Base-by-base conservation (phyloP, 2,797 vertebrate species). In the Anguilla anguilla region DNA sequence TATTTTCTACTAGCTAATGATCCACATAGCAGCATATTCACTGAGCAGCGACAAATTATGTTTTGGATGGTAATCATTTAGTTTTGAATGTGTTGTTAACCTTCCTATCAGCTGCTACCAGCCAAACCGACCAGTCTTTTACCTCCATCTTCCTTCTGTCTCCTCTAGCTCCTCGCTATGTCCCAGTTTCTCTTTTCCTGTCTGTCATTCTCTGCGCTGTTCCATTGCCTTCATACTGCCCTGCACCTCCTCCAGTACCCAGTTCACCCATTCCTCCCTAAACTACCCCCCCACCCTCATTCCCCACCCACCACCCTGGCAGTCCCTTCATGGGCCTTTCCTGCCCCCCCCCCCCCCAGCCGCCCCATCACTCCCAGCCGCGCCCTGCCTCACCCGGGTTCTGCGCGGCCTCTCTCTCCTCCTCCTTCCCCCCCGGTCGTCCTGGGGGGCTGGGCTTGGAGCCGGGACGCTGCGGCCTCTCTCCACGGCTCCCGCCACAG, bases 401-500 rank as follows among this genome's bases (percentile, higher is more conserved):
- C 84, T 88, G 88, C 31, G 55, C 39, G 17, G 11, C 39, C 85
- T 83, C 77, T 43, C 49, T 11, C 43, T 43, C 35, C 51, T 25
- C 17, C 46, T 15, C 61, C 61, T 69, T 9, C 64, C 9, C 64
- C 64, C 7, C 25, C 25, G 6, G 4, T 7, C 25, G 5, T n/a
- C 28, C 53, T 49, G 28, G 46, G 74, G 31, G 77, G 55, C 46
- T 2, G 31, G 43, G 39, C 11, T 25, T 15, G 19, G 88, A 84
- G 88, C 72, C 39, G 13, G 77, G 25, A 49, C 35, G 88, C 79
- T 51, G 81, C 61, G 46, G 49, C 87, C 84, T 89, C 86, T 88
- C 84, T 55, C 84, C 87, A 31, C 59, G 17, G 61, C 46, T 86
- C 59, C 87, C 17, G 72, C 69, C n/a, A 57, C 69, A 67, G 85